phyloP scores from a whole-genome alignment of 2,113 vertebrate species.

The Bubo blakistoni region DNA sequence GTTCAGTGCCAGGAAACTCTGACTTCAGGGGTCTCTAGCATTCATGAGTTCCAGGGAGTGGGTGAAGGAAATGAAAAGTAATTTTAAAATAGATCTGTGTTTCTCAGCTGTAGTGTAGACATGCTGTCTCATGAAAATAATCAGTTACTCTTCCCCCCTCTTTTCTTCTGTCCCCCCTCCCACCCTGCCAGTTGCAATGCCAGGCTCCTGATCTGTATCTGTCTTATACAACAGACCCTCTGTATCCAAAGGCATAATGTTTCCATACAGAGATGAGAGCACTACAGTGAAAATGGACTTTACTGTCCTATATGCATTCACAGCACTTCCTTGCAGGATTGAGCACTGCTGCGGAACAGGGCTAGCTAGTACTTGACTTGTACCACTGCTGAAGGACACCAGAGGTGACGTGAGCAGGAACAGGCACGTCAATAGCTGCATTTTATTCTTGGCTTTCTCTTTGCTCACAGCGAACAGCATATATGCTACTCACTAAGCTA shows the following conservation, averaged over 20 bases:
- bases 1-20: conserved; percentile 44
- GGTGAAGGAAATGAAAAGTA: conserved; percentile 32
- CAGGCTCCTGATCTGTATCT: background rate
- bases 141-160: background rate
- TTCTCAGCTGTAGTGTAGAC: background rate
- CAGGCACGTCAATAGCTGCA: background rate
- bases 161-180: background rate
- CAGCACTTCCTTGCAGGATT: background rate
- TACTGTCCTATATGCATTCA: background rate
- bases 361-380: background rate
- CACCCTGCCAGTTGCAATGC: background rate
- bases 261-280: background rate
- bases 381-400: background rate
- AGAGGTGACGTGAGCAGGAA: background rate
- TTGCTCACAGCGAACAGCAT: background rate
- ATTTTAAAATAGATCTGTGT: conserved; percentile 7
- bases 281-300: background rate
- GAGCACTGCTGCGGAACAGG: background rate
- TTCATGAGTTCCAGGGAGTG: background rate
- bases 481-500: background rate
- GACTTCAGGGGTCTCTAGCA: conserved; percentile 38
- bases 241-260: background rate
- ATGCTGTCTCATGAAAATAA: background rate
- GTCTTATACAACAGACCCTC: background rate
- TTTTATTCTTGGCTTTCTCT: background rate